phyloP scores from a whole-genome alignment of 2,113 vertebrate genomes.

The Martes martes region DNA sequence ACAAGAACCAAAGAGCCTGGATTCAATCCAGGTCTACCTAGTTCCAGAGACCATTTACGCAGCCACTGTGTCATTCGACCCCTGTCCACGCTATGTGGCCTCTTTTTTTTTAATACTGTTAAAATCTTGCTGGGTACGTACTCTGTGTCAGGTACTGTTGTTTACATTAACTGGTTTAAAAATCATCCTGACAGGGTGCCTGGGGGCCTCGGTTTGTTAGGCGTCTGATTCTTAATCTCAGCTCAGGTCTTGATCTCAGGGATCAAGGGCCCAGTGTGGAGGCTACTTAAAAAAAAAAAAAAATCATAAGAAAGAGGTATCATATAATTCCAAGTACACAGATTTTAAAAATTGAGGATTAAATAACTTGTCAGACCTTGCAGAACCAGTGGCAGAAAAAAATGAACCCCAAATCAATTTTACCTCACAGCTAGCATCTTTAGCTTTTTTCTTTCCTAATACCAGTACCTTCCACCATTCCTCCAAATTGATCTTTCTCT shows the following conservation, averaged over 20 bases:
- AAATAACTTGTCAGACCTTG: neutral
- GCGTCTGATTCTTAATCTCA: neutral
- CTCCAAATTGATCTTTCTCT: neutral
- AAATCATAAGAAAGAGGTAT: neutral
- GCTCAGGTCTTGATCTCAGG: neutral
- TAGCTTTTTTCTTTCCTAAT: neutral
- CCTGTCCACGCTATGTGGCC: neutral
- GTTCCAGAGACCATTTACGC: neutral
- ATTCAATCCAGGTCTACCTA: neutral
- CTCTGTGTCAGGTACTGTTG: neutral
- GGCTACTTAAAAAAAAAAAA: neutral
- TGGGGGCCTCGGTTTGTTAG: neutral
- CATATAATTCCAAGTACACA: neutral
- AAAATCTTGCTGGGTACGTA: neutral
- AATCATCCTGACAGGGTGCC: neutral
- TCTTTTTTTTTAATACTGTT: neutral
- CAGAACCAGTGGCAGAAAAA: neutral
- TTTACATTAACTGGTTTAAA: neutral
- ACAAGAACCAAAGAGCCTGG: neutral
- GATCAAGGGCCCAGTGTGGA: neutral
- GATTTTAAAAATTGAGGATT: neutral
- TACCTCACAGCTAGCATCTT: neutral
- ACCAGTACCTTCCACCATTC: neutral
- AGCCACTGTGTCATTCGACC: neutral
- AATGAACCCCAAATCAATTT: neutral